Percentiles rank a stretch among this genome's conserved stretches.
Conservation (phyloP, 2,888 invertebrate genomes). For the Penaeus monodon region DNA sequence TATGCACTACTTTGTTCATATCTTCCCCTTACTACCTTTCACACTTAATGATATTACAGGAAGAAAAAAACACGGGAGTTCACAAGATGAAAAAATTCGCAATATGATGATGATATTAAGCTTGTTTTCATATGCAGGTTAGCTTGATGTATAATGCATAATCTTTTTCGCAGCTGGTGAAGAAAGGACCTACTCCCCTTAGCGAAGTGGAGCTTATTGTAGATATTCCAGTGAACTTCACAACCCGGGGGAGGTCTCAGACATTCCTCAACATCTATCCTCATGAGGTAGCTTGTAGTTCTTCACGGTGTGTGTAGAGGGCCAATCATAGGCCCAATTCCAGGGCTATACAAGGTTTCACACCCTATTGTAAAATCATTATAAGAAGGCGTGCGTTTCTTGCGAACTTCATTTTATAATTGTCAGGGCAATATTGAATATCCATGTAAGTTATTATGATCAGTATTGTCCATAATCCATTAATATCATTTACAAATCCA, state of each 20-base stretch:
- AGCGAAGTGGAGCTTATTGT: conserved; percentile 24
- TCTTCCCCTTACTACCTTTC: too few relatives aligned
- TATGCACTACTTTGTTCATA: too few relatives aligned
- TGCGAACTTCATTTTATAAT: too few relatives aligned
- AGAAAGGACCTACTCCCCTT: conserved; percentile 46
- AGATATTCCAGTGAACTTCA: conserved; percentile 41
- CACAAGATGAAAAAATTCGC: too few relatives aligned
- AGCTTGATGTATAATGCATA: not conserved
- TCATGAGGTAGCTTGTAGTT: conserved; percentile 27
- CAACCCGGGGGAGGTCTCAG: not conserved
- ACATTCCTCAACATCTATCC: conserved; percentile 34
- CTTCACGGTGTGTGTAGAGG: not conserved
- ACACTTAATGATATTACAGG: too few relatives aligned
- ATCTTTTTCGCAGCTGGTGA: conserved; percentile 30
- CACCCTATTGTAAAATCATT: not conserved
- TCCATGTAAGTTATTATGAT: too few relatives aligned
- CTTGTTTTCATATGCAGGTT: not conserved
- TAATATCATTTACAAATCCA: not conserved
- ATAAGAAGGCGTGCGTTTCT: too few relatives aligned
- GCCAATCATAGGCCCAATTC: not conserved
- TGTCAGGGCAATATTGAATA: too few relatives aligned
- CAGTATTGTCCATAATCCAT: too few relatives aligned
- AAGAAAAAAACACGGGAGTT: too few relatives aligned
- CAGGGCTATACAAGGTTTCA: not conserved
- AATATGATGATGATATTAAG: too few relatives aligned